phyloP scores from a whole-genome alignment of 2,888 invertebrate species.

The Podotricha telesiphe region DNA sequence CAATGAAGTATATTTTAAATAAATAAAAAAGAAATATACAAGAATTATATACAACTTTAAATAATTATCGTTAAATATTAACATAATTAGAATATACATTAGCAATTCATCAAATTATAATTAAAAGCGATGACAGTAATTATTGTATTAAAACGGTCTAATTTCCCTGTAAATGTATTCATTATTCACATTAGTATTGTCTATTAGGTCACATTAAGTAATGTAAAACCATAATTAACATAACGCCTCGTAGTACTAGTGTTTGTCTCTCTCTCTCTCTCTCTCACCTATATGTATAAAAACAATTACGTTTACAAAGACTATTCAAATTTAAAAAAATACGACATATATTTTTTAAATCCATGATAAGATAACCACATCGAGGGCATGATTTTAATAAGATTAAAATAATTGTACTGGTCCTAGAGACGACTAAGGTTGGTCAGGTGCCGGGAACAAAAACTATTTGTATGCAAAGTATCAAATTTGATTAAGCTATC shows the following conservation, averaged over 20 bases:
- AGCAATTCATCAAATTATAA: slow-evolving; percentile 14
- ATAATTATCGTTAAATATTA: not conserved
- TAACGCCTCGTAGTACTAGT: not conserved
- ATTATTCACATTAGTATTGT: slow-evolving; percentile 24
- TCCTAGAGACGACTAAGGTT: slow-evolving; percentile 70
- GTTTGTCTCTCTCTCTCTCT: slow-evolving; percentile 1
- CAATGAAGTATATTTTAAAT: no score
- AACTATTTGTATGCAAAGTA: slow-evolving; percentile 49
- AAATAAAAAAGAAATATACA: not conserved
- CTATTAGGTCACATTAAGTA: slow-evolving; percentile 21
- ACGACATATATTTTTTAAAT: slow-evolving; percentile 38
- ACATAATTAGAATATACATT: slow-evolving; percentile 16
- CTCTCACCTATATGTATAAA: no score
- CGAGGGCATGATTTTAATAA: slow-evolving; percentile 75
- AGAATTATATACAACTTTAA: not conserved
- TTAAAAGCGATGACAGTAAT: slow-evolving; percentile 22
- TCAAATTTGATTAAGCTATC: not conserved
- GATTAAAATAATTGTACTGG: slow-evolving; percentile 82
- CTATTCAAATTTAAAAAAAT: no score
- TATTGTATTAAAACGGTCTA: slow-evolving; percentile 19
- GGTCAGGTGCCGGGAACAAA: slow-evolving; percentile 67
- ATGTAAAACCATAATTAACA: slow-evolving; percentile 14
- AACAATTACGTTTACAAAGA: no score
- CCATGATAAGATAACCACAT: slow-evolving; percentile 53
- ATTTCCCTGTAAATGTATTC: slow-evolving; percentile 14